Evolutionary conservation across 92 coral and sea anemone species (phyloP).

Genomic region (Scolanthus callimorphus): DNA sequence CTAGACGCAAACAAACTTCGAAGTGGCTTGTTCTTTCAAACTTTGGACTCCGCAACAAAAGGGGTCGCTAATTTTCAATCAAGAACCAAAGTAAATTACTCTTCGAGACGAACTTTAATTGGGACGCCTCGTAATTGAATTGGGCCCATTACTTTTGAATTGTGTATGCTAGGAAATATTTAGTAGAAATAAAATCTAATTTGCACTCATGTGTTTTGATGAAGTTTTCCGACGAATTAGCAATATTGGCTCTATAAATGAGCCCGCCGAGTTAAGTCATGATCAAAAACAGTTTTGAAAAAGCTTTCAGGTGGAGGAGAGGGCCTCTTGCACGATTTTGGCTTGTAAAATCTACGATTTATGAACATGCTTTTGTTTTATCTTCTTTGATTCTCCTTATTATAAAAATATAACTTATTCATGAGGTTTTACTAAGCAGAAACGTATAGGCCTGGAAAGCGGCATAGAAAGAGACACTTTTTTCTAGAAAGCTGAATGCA

Average conservation of each 20-base stretch:
- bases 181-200: not conserved
- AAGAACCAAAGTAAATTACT: not conserved
- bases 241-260: no score
- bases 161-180: no score
- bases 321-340: no score
- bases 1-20: constrained; percentile 14
- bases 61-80: constrained; percentile 1
- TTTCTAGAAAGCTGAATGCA: no score
- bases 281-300: no score
- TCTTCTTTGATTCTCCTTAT: not conserved
- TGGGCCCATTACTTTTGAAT: no score
- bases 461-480: not conserved
- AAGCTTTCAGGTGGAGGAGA: no score
- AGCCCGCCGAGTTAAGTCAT: no score
- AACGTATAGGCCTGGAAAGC: not conserved
- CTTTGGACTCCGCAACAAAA: not conserved
- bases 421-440: not conserved
- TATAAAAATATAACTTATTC: not conserved
- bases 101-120: not conserved
- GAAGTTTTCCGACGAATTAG: no score
- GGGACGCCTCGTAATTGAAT: not conserved
- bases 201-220: not conserved
- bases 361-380: no score
- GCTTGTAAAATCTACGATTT: no score
- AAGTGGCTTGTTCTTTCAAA: not conserved